Evolutionary conservation across 2,888 invertebrate species (phyloP).

Genomic region (Zonitis immaculata): DNA sequence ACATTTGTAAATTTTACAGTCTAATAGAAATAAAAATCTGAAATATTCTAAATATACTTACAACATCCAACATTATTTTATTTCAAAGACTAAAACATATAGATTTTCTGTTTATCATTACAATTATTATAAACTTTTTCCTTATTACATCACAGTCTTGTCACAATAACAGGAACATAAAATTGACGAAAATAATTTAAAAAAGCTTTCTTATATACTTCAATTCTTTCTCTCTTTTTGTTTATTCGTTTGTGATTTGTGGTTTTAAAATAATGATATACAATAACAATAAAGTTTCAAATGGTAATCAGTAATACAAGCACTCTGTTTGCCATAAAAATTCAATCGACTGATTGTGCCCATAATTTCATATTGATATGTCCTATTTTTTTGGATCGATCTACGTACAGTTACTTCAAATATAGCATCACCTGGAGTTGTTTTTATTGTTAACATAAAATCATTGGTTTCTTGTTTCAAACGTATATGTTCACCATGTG

Average conservation of each 20-base stretch:
- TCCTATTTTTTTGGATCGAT: constrained; percentile 38
- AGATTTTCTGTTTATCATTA: too few relatives aligned
- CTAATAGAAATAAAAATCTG: too few relatives aligned
- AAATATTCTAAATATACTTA: too few relatives aligned
- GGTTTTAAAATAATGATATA: constrained; percentile 10
- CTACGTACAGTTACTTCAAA: constrained; percentile 75
- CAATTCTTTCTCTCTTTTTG: too few relatives aligned
- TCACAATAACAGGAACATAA: background rate
- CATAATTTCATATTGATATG: constrained; percentile 47
- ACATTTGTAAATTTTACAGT: too few relatives aligned
- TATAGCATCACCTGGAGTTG: constrained; percentile 63
- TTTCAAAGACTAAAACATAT: too few relatives aligned
- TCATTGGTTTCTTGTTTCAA: constrained; percentile 52
- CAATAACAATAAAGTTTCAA: constrained; percentile 78
- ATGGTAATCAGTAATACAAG: constrained; percentile 68
- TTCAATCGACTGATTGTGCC: constrained; percentile 76
- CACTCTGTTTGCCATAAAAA: constrained; percentile 75
- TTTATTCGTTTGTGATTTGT: too few relatives aligned
- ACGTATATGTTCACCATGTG: constrained; percentile 44
- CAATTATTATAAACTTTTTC: too few relatives aligned
- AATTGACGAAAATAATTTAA: background rate
- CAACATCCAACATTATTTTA: too few relatives aligned
- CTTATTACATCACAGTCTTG: too few relatives aligned
- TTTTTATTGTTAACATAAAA: constrained; percentile 60
- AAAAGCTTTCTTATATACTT: too few relatives aligned